phyloP scores from a whole-genome alignment of 2,888 invertebrate species.

The Meta bourneti region DNA sequence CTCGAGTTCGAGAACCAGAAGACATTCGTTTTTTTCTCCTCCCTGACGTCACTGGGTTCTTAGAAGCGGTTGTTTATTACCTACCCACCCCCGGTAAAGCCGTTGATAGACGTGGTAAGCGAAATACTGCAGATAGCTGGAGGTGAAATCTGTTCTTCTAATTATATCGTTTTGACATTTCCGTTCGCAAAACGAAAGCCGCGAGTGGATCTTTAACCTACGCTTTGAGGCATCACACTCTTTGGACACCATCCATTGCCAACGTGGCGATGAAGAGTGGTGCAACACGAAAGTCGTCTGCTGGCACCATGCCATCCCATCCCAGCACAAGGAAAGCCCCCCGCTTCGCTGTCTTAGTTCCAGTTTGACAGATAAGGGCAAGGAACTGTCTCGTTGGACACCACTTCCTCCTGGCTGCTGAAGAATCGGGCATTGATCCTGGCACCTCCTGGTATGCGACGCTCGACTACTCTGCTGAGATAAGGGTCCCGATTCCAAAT shows the following conservation, averaged over 20 bases:
- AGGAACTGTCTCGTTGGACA: slow-evolving; percentile 48
- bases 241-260: slow-evolving; percentile 46
- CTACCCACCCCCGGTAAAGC: no score
- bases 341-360: slow-evolving; percentile 5
- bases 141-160: slow-evolving; percentile 40
- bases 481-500: no score
- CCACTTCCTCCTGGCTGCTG: no score
- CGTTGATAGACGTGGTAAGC: no score
- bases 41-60: no score
- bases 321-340: no score
- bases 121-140: not conserved
- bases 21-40: no score
- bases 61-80: no score
- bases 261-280: slow-evolving; percentile 35
- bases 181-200: slow-evolving; percentile 4
- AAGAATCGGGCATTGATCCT: no score
- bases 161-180: slow-evolving; percentile 68
- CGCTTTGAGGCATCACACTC: slow-evolving; percentile 7
- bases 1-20: no score
- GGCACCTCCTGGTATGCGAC: no score
- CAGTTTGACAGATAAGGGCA: slow-evolving; percentile 32
- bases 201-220: slow-evolving; percentile 48
- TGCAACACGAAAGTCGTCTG: slow-evolving; percentile 37
- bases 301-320: slow-evolving; percentile 33
- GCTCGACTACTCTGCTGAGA: no score